Base-by-base conservation (phyloP, 2,888 invertebrate genomes). In the Drosophila mimica region DNA sequence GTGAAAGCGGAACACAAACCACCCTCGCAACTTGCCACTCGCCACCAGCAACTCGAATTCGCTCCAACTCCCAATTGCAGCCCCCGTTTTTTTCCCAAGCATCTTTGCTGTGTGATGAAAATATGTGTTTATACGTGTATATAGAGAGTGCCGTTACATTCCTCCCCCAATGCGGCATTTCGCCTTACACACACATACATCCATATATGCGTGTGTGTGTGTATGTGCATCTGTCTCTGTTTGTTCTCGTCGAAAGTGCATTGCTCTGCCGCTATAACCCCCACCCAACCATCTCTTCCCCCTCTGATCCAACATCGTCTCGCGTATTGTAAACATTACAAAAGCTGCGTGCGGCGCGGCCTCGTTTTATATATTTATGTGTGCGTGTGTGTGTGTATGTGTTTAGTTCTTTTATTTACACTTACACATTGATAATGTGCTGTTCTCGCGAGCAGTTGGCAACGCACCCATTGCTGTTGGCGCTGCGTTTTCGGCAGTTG, bases 401-500 rank as follows among this genome's bases (percentile, higher is more conserved):
- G 49, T 66, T 60, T 74, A 65, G 61, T 68, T 68, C 70, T 77
- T 74, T 70, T 78, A 76, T 72, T 83, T 81, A 70, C 72, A 76
- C 59, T 82, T 79, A 74, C 79, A 78, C 78, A 72, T 73, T 78
- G 64, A 65, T 82, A 78, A 63, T 70, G 65, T 51, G 60, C 63
- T 71, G 58, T 63, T 67, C 67, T 74, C 74, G 46, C 63, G 17
- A 40, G 64, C 89, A 68, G 85, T 86, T 89, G 82, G 89, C 86
- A 88, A 73, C 81, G 70, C 65, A 74, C 79, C 67, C 74, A 58
- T 73, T 67, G 38, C 52, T 40, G 61, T 49, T 40, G 61, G 56
- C 70, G 58, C 77, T 83, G 81, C 74, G 71, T 86, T 88, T 89
- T 84, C 82, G 89, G 88, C 88, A 79, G 86, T 87, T 87, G 89